Evolutionary conservation across 2,113 vertebrate genomes (phyloP), one percentile per base, ranked within the genome.

Genomic region (Brachyhypopomus occidentalis): DNA sequence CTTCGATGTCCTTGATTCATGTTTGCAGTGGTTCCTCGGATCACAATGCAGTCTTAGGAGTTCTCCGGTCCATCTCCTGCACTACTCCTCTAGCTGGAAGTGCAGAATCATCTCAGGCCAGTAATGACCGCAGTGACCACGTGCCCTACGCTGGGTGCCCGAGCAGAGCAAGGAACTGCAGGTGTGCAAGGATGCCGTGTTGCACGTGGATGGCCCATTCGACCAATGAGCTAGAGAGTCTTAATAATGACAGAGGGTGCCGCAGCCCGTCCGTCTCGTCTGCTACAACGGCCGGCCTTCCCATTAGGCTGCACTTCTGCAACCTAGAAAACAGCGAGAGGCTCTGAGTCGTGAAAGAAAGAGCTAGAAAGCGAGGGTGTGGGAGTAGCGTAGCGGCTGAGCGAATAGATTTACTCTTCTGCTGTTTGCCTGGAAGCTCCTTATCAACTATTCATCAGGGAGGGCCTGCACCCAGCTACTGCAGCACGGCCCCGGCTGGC

Each of bases 371-470:
- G 9, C 22, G 16, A 7, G 7, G 25, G 55, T 41, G 78, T 64
- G 20, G 4, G 64, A 84, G 62, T 36, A 41, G 52, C 75, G 69
- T 62, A 71, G 74, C 77, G 77, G 60, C 20, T 71, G 66, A 72
- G 67, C 77, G 59, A 86, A 72, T 19, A 85, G 78, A 87, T 82
- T 80, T 78, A 73, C 79, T 67, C 52, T 75, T 69, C 45, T 59
- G 74, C 58, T 73, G 83, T 82, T 72, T 70, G 80, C 76, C 63
- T 70, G 76, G 82, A 85, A 90, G 78, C 82, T 55, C 38, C 83
- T 86, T 84, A 79, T 88, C 83, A 85, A 86, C 78, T 87, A 82
- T 89, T 86, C 81, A 87, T 87, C 84, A 80, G 75, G n/a, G 77
- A 72, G 67, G 56, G 79, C 80, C 55, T 59, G 66, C 75, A 23